These are phyloP conservation scores for Cepaea hortensis DNA, from an alignment of 2,888 invertebrate genomes.

Conservation along the genomic window DNA sequence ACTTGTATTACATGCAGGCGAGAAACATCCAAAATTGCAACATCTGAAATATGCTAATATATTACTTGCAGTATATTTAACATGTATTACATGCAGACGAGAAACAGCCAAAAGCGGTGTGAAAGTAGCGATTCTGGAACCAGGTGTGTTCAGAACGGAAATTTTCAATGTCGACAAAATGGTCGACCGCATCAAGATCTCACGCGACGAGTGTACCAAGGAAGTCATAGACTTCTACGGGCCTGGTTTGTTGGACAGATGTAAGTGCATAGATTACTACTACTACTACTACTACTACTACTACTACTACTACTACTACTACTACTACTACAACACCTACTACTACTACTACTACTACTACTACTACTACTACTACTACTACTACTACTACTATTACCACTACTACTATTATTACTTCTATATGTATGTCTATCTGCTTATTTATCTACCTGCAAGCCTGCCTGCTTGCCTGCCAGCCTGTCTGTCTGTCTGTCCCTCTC, in stretches of 20 bases:
- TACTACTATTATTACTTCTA: not conserved
- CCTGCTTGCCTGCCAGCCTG: too few relatives aligned
- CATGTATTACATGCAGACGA: not conserved
- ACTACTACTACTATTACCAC: too few relatives aligned
- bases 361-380: too few relatives aligned
- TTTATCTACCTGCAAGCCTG: too few relatives aligned
- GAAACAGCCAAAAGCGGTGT: not conserved
- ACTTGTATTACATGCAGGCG: not conserved
- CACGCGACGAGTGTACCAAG: not conserved
- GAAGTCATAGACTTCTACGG: conserved; percentile 21
- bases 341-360: too few relatives aligned
- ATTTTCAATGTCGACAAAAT: conserved; percentile 4
- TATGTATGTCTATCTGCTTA: too few relatives aligned
- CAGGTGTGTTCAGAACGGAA: conserved; percentile 30
- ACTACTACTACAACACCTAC: not conserved
- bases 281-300: not conserved
- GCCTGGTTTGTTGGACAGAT: not conserved
- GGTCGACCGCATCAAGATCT: not conserved
- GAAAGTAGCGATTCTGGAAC: conserved; percentile 25
- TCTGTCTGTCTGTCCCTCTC: too few relatives aligned
- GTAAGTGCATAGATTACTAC: not conserved
- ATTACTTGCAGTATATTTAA: not conserved
- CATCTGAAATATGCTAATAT: too few relatives aligned
- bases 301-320: not conserved
- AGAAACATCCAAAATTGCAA: not conserved